phyloP scores from a whole-genome alignment of 2,888 invertebrate species.

The Elysia crispata region DNA sequence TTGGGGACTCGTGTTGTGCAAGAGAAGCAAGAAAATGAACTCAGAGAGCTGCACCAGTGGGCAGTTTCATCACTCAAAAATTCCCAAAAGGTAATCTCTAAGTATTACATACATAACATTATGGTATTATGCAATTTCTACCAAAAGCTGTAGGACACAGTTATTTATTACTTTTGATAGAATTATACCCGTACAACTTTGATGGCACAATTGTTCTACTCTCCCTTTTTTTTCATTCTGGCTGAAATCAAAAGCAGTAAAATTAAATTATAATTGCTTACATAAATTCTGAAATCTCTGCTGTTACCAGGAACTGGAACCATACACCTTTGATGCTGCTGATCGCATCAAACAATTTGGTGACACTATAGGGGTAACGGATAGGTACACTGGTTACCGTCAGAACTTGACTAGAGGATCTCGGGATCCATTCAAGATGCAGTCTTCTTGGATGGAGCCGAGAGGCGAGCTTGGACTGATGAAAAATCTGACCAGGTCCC shows the following conservation, averaged over 20 bases:
- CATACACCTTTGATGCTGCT: slow-evolving; percentile 67
- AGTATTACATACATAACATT: too few relatives aligned
- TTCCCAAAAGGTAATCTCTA: slow-evolving; percentile 61
- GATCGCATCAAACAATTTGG: slow-evolving; percentile 75
- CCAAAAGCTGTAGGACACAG: too few relatives aligned
- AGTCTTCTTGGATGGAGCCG: slow-evolving; percentile 64
- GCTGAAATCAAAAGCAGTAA: too few relatives aligned
- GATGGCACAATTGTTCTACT: too few relatives aligned
- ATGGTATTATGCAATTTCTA: too few relatives aligned
- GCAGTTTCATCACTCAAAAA: slow-evolving; percentile 64
- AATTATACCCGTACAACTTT: too few relatives aligned
- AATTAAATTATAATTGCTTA: too few relatives aligned
- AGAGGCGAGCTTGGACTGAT: slow-evolving; percentile 44
- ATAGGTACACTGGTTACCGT: slow-evolving; percentile 76
- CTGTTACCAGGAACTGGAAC: slow-evolving; percentile 63
- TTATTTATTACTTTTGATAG: too few relatives aligned
- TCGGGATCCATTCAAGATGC: slow-evolving; percentile 64
- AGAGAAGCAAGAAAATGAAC: slow-evolving; percentile 70
- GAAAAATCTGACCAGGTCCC: slow-evolving; percentile 50
- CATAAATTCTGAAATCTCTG: not conserved
- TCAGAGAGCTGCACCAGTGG: slow-evolving; percentile 73
- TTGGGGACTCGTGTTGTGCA: slow-evolving; percentile 57
- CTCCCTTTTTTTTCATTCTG: too few relatives aligned
- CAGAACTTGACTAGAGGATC: slow-evolving; percentile 67
- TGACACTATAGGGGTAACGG: slow-evolving; percentile 76